phyloP scores from a whole-genome alignment of 2,888 invertebrate species.

The Nymphalis urticae region DNA sequence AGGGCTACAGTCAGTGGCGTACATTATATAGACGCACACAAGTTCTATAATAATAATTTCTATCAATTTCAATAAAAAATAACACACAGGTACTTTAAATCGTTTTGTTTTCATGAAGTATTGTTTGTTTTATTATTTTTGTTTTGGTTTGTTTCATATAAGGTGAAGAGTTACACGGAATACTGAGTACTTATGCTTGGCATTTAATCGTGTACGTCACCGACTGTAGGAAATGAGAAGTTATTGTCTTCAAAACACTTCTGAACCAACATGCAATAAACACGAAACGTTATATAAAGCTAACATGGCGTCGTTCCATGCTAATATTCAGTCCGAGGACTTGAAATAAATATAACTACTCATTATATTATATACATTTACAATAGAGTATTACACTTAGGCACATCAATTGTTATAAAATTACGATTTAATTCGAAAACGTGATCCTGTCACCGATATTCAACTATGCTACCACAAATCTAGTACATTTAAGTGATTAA shows the following conservation, averaged over 20 bases:
- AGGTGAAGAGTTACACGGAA: too few relatives aligned
- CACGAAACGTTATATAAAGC: conserved; percentile 38
- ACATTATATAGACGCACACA: not conserved
- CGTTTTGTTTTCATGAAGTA: not conserved
- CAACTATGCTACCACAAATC: conserved; percentile 68
- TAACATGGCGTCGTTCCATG: conserved; percentile 39
- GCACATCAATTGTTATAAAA: conserved; percentile 83
- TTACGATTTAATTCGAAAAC: conserved; percentile 77
- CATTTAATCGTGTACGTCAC: conserved; percentile 11
- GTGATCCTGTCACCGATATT: conserved; percentile 69
- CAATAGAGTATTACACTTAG: conserved; percentile 79
- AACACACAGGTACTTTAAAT: not conserved
- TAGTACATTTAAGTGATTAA: conserved; percentile 63
- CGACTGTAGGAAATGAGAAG: conserved; percentile 46
- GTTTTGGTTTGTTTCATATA: not conserved
- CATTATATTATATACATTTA: conserved; percentile 68
- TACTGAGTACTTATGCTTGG: too few relatives aligned
- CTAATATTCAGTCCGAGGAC: conserved; percentile 48
- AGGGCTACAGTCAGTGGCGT: conserved; percentile 1
- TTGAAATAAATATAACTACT: conserved; percentile 59
- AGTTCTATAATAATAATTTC: too few relatives aligned
- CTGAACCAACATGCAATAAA: conserved; percentile 49
- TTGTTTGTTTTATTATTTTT: not conserved
- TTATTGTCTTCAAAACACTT: conserved; percentile 65
- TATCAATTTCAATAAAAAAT: too few relatives aligned